Percentiles rank a stretch among this genome's conserved stretches.
phyloP scores from a whole-genome alignment of 2,797 vertebrate species.

The Aphelocoma californica region DNA sequence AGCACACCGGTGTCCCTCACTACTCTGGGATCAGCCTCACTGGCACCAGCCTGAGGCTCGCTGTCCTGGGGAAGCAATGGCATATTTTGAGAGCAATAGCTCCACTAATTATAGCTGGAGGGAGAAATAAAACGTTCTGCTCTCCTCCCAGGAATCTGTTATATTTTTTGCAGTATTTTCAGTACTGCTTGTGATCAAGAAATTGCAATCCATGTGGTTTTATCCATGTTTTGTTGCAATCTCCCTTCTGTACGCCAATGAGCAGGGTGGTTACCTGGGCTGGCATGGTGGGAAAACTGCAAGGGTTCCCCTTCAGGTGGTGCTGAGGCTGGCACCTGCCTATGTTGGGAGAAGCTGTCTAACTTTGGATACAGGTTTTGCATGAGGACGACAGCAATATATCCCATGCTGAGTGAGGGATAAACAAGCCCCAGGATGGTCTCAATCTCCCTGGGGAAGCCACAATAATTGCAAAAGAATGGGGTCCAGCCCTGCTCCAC shows the following conservation, averaged over 20 bases:
- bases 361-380: not conserved
- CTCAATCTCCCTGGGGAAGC: not conserved
- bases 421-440: not conserved
- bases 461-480: not conserved
- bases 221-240: not conserved
- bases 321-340: not conserved
- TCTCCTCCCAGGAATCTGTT: not conserved
- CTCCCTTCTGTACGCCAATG: not conserved
- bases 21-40: not conserved
- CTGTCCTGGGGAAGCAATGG: not conserved
- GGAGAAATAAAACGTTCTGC: not conserved
- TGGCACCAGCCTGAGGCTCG: not conserved
- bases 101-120: not conserved
- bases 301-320: not conserved
- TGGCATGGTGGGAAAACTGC: not conserved
- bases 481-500: not conserved
- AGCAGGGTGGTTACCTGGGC: not conserved
- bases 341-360: fast-evolving
- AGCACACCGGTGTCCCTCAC: fast-evolving
- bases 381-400: not conserved
- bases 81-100: not conserved
- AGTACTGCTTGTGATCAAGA: not conserved
- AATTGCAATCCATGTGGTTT: not conserved
- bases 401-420: not conserved
- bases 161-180: not conserved